A percentile compares a stretch with the other conserved stretches of the same genome.
These are phyloP conservation scores for Grammatotria lemairii DNA, from an alignment of 2,113 vertebrate genomes.

Conservation along the genomic window DNA sequence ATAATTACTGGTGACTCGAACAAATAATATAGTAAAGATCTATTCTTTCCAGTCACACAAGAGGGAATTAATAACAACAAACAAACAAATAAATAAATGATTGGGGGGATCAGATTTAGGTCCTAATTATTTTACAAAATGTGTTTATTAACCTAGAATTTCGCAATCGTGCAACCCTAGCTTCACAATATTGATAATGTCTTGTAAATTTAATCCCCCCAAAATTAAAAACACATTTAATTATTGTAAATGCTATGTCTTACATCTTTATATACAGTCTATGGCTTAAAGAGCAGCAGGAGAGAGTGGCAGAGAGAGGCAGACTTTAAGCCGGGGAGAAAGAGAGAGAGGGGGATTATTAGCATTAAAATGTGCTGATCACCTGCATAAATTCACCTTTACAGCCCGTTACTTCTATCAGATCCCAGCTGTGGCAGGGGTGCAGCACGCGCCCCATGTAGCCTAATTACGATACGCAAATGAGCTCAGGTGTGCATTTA, in stretches of 20 bases:
- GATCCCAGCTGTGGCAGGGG: not conserved
- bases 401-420: not conserved
- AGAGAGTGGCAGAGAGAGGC: not conserved
- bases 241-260: not conserved
- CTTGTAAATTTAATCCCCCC: not conserved
- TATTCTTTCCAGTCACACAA: not conserved
- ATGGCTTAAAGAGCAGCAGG: not conserved
- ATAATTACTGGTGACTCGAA: not conserved
- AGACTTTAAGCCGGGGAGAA: not conserved
- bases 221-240: not conserved
- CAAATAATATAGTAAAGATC: not conserved
- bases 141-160: not conserved
- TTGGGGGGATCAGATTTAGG: no score
- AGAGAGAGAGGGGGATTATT: not conserved
- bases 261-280: not conserved
- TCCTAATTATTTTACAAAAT: not conserved
- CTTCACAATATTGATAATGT: not conserved
- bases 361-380: not conserved
- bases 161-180: not conserved
- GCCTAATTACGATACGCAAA: conserved; percentile 13
- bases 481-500: conserved; percentile 7
- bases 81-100: not conserved
- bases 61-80: not conserved
- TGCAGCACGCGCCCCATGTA: not conserved
- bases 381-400: not conserved